phyloP scores from a whole-genome alignment of 2,888 invertebrate species.

The Drosophila pseudotalamancana region DNA sequence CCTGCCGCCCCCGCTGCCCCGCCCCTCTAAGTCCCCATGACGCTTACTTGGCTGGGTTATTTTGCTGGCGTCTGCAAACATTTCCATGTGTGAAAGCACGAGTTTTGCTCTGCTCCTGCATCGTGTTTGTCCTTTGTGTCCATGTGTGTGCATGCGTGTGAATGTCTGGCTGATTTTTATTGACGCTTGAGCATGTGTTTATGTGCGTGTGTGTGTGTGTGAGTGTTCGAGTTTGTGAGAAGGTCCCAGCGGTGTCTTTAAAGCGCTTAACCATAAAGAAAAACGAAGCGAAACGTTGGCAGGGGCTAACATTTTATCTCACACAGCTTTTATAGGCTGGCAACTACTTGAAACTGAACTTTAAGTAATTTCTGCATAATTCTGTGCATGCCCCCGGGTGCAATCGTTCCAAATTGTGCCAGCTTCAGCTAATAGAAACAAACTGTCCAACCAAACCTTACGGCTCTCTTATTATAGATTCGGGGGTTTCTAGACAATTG shows the following conservation, averaged over 20 bases:
- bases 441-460: slow-evolving; percentile 20
- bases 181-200: slow-evolving; percentile 71
- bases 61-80: slow-evolving; percentile 79
- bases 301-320: slow-evolving; percentile 35
- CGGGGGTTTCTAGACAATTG: too few relatives aligned
- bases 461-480: neutral
- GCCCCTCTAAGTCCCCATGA: neutral
- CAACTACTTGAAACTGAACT: slow-evolving; percentile 62
- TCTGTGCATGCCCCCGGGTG: slow-evolving; percentile 50
- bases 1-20: slow-evolving; percentile 19
- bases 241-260: slow-evolving; percentile 74
- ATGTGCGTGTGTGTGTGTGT: slow-evolving; percentile 35
- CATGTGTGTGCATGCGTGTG: slow-evolving; percentile 29
- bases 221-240: too few relatives aligned
- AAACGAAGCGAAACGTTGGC: slow-evolving; percentile 20
- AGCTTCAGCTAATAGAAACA: slow-evolving; percentile 50
- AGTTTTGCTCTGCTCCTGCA: slow-evolving; percentile 27
- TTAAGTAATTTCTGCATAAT: slow-evolving; percentile 77
- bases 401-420: slow-evolving; percentile 33
- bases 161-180: slow-evolving; percentile 67
- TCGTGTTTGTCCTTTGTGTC: slow-evolving; percentile 37
- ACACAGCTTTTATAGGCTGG: slow-evolving; percentile 50
- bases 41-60: slow-evolving; percentile 45
- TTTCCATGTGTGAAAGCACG: slow-evolving; percentile 74
- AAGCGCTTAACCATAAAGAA: slow-evolving; percentile 70